Conservation (phyloP, 2,888 invertebrate species). For the Mesochorus sp. region DNA sequence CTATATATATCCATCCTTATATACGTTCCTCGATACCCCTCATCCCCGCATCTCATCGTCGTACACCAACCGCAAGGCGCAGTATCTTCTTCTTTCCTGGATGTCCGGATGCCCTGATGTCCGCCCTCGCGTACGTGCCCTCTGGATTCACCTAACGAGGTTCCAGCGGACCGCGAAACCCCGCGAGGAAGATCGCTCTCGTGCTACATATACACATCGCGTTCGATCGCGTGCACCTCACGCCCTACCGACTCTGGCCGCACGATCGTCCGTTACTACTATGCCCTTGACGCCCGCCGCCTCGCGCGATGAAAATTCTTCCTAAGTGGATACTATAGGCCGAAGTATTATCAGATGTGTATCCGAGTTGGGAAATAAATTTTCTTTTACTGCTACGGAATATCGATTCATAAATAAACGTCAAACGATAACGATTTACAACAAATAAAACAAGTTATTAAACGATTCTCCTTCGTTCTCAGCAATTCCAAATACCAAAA, state of each 20-base stretch:
- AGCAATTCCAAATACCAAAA: no score
- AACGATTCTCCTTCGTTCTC: no score
- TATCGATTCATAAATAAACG: neutral
- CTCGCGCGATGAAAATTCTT: constrained; percentile 35
- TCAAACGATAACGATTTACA: neutral
- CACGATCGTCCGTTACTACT: constrained; percentile 58
- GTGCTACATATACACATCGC: constrained; percentile 1
- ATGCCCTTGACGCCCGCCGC: constrained; percentile 11
- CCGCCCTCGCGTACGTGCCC: constrained; percentile 42
- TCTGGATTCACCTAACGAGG: constrained; percentile 65
- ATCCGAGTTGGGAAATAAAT: neutral
- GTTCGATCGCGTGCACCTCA: constrained; percentile 37
- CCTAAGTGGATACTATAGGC: constrained; percentile 30
- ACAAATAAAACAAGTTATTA: no score
- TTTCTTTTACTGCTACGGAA: neutral
- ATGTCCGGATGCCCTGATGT: constrained; percentile 29
- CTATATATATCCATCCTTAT: constrained; percentile 1
- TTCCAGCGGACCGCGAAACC: constrained; percentile 67
- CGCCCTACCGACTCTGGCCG: constrained; percentile 53
- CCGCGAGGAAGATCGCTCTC: constrained; percentile 44
- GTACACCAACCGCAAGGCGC: constrained; percentile 22
- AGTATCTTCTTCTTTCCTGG: constrained; percentile 51
- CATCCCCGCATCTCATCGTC: constrained; percentile 22
- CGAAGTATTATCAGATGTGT: neutral
- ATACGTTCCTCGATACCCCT: constrained; percentile 33